These are phyloP conservation scores for Caenorhabditis wallacei DNA, from an alignment of 2,888 invertebrate species.

Conservation along the genomic window DNA sequence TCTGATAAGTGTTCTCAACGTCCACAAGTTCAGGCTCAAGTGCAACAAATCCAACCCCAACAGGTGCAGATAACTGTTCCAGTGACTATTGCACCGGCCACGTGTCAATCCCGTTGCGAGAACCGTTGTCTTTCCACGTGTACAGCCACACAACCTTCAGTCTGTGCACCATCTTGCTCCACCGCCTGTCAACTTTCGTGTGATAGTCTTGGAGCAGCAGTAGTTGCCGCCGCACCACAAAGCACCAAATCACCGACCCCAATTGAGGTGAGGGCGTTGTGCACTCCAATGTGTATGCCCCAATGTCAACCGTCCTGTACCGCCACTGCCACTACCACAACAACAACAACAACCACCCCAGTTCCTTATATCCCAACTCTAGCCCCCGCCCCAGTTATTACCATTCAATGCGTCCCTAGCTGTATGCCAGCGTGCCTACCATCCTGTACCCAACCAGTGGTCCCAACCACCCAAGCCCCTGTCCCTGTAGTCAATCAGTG, in stretches of 20 bases:
- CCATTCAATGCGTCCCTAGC: constrained; percentile 66
- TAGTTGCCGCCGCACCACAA: constrained; percentile 4
- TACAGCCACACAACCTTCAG: constrained; percentile 41
- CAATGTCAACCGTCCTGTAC: constrained; percentile 65
- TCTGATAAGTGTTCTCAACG: constrained; percentile 58
- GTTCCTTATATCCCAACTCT: constrained; percentile 17
- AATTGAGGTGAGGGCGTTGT: constrained; percentile 60
- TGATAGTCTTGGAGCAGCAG: constrained; percentile 34
- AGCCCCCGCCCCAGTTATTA: constrained; percentile 17
- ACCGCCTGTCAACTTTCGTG: constrained; percentile 68
- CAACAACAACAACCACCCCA: constrained; percentile 29
- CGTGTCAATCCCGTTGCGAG: constrained; percentile 66
- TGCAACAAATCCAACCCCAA: constrained; percentile 28
- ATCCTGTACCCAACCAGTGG: constrained; percentile 54
- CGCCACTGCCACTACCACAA: constrained; percentile 37
- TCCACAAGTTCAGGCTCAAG: constrained; percentile 25
- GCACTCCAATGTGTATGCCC: constrained; percentile 62
- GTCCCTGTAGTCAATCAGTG: constrained; percentile 54
- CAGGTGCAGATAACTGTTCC: constrained; percentile 35
- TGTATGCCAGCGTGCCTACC: constrained; percentile 72
- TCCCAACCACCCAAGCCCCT: constrained; percentile 29
- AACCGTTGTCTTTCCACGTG: constrained; percentile 57
- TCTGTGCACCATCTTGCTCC: constrained; percentile 67
- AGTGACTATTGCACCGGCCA: constrained; percentile 18
- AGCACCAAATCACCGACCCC: constrained; percentile 10